Evolutionary conservation across 2,888 invertebrate genomes (phyloP), one percentile per base, ranked within the genome.

Genomic region (Philopedon plagiatum): DNA sequence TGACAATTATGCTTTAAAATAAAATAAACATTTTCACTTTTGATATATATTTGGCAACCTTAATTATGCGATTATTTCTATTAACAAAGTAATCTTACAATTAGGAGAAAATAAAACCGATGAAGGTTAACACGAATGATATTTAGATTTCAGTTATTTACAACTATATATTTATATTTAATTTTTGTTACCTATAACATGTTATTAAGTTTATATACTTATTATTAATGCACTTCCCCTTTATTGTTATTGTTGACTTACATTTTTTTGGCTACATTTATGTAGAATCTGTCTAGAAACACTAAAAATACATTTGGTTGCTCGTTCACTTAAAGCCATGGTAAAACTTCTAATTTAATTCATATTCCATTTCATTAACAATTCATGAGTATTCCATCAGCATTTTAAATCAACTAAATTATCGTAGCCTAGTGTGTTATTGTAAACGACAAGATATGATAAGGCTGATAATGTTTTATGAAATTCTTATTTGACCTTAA

Each of bases 361-460:
- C 13, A n/a, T 23, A 9, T 15, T 13, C 5, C 21, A 7, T 21
- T 23, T 13, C 39, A 60, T 60, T 60, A 13, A 41, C 19, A 41
- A 39, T 13, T 60, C 21, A 13, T 60, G 7, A 41, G 19, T n/a
- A 41, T 60, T 44, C 26, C 39, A 26, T 41, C 21, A 60, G 26
- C 29, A 60, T 60, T 44, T 60, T 41, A 26, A 29, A 60, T 41
- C 29, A 9, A 44, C 41, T 57, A 9, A 29, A 54, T 26, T n/a
- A n/a, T 29, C 41, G 41, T 41, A 13, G 41, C 37, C 1, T 34
- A 34, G 5, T n/a, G n/a, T n/a, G n/a, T 37, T 44, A 39, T 41
- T 58, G 39, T 60, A 15, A 29, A 23, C 26, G 37, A 3, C n/a
- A 26, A 60, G 58, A 58, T 58, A 58, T 58, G 60, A 60, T 60